Evolutionary conservation across 2,888 invertebrate species (phyloP), one percentile per base, ranked within the genome.

Genomic region (Pardosa pseudoannulata): DNA sequence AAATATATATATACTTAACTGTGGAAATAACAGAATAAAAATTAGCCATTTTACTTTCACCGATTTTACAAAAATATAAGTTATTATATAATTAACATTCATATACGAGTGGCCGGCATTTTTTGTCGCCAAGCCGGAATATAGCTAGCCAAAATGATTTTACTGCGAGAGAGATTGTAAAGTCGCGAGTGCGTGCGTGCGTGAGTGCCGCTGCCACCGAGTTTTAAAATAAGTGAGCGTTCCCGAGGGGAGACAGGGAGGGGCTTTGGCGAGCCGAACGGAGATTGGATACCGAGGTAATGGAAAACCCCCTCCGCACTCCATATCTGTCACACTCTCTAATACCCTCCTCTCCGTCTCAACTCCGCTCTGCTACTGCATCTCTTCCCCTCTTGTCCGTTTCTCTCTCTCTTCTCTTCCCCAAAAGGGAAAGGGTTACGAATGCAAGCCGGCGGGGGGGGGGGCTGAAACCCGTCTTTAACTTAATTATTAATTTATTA

Each of bases 181-280:
- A 83, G 83, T 83, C 78, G 76, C n/a, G n/a, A n/a, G n/a, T n/a
- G n/a, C n/a, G n/a, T 71, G 76, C 76, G 67, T 56, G 67, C 73
- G 83, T 67, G 23, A 5, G n/a, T 11, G 56, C 56, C 23, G 23
- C 56, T 56, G 56, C 56, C 11, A 72, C n/a, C n/a, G 83, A 83
- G 83, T 83, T 83, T 83, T 83, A 83, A 83, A 83, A 83, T 83
- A 83, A 83, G 83, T 83, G 83, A 83, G 83, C 78, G 83, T 83
- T 83, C 83, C 83, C 83, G 67, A 64, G 82, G 71, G 82, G 16
- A 36, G 23, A 67, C 78, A 78, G 83, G 70, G 39, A 72, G 83
- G 83, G 70, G 31, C 67, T 31, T 31, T 32, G 50, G 79, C 36
- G 39, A 31, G 39, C 68, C 65, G 83, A 36, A 72, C 67, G 78